Evolutionary conservation across 2,888 invertebrate genomes (phyloP), one percentile per base, ranked within the genome.

Genomic region (Noctua fimbriata): DNA sequence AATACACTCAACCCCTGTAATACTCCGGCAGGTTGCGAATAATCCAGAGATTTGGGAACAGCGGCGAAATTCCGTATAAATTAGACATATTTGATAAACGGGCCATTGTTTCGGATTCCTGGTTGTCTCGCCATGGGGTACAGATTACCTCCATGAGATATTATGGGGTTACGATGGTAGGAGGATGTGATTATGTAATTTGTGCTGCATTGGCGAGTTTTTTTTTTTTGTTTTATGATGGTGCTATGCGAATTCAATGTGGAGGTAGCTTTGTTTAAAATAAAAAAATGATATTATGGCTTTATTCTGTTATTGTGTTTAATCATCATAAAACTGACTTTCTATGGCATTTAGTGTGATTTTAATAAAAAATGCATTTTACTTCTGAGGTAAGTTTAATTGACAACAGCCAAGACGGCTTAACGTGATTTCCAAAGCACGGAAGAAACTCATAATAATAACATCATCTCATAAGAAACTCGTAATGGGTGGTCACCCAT

Each of bases 81-180:
- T 89, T 89, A 89, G 86, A 86, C 88, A 84, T 86, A 85, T 89
- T 89, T 89, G 89, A 89, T 88, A 89, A 85, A 89, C 82, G 65
- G 81, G 14, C 84, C 88, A 89, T 89, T 89, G 89, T 89, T 89
- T 81, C 70, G 82, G 79, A 73, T 79, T 78, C 79, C 81, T 47
- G 83, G 81, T 69, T 87, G 83, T 89, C 88, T 81, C 85, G 81
- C 41, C 66, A 63, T 73, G 63, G 79, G 47, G 70, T 76, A 65
- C 83, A 86, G 86, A 85, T 85, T 86, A 85, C 77, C 76, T 52
- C 77, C 77, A 52, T 85, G 85, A 85, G 83, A 86, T 85, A 85
- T 86, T 85, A 78, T 75, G 73, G 74, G 69, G 67, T n/a, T 67
- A 44, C 65, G 36, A 74, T 47, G 73, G 55, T 32, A 49, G 70